These are phyloP conservation scores for Chrysolina haemoptera DNA, from an alignment of 2,888 invertebrate species.

Conservation along the genomic window DNA sequence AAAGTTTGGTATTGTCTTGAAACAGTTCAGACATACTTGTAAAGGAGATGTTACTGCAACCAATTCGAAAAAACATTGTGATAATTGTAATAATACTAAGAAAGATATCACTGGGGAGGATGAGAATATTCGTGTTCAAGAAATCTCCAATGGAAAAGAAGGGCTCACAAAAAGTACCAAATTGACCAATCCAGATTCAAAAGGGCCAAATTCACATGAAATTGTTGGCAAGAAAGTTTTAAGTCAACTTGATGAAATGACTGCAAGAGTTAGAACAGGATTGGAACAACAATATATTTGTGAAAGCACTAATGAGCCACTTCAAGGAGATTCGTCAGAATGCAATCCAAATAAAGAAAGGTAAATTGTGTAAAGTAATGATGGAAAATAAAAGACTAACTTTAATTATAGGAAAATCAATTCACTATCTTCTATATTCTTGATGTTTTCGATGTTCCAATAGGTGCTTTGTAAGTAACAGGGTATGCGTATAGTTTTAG, in stretches of 20 bases:
- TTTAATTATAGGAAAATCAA: background rate
- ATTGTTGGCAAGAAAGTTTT: background rate
- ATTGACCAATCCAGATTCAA: too few relatives aligned
- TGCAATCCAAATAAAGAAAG: background rate
- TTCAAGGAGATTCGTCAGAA: background rate
- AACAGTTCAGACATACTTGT: background rate
- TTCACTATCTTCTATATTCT: too few relatives aligned
- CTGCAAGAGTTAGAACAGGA: background rate
- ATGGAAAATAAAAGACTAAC: background rate
- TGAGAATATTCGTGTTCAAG: background rate
- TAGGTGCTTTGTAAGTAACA: too few relatives aligned
- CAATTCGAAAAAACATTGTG: background rate
- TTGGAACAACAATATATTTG: background rate
- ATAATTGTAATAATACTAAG: background rate
- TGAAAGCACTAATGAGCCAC: background rate
- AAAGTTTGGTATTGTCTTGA: constrained; percentile 3
- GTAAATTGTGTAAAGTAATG: background rate
- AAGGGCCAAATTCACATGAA: background rate
- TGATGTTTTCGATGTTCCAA: too few relatives aligned
- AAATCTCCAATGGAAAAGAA: background rate
- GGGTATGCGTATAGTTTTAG: too few relatives aligned
- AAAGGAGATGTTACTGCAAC: background rate
- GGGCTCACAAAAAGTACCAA: too few relatives aligned
- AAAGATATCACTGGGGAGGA: background rate
- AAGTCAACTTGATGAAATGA: background rate